Percentiles rank a stretch among this genome's conserved stretches.
Conservation (phyloP, 1,140 invertebrate genomes). For the Pollicipes pollicipes region DNA sequence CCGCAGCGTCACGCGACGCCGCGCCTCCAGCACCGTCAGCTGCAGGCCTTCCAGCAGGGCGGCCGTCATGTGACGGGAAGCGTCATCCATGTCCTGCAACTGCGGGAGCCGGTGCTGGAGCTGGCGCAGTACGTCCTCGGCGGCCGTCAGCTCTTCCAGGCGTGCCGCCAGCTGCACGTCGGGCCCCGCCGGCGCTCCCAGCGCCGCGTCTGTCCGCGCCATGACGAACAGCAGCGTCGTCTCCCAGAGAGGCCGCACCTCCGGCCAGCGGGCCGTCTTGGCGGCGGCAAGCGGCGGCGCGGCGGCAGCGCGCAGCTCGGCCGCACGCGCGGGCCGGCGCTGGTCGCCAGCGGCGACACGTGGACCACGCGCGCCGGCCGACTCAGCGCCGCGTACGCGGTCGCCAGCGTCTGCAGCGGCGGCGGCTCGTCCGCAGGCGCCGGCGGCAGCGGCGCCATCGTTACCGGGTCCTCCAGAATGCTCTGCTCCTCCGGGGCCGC, state of each 20-base stretch:
- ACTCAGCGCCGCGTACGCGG: not conserved
- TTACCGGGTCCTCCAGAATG: not conserved
- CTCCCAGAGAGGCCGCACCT: not conserved
- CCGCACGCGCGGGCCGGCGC: too few species aligned
- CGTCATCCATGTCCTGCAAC: not conserved
- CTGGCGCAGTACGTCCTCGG: not conserved
- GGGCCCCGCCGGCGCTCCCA: not conserved
- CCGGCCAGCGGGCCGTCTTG: not conserved
- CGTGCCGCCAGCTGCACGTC: not conserved
- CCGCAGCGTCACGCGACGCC: not conserved
- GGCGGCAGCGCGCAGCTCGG: not conserved
- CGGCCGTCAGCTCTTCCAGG: not conserved
- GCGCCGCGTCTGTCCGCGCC: not conserved
- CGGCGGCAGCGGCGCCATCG: not conserved
- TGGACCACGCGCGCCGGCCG: not conserved
- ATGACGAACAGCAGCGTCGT: not conserved
- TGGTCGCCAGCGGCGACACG: not conserved
- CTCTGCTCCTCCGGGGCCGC: not conserved
- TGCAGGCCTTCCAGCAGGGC: not conserved
- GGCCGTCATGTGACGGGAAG: too few species aligned
- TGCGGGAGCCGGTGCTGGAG: not conserved
- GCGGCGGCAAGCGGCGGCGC: not conserved
- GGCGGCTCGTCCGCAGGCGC: not conserved
- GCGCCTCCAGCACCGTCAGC: not conserved
- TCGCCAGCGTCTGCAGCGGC: not conserved